These are phyloP conservation scores for Sarcophaga variegata DNA, from an alignment of 2,888 invertebrate species.

Conservation along the genomic window DNA sequence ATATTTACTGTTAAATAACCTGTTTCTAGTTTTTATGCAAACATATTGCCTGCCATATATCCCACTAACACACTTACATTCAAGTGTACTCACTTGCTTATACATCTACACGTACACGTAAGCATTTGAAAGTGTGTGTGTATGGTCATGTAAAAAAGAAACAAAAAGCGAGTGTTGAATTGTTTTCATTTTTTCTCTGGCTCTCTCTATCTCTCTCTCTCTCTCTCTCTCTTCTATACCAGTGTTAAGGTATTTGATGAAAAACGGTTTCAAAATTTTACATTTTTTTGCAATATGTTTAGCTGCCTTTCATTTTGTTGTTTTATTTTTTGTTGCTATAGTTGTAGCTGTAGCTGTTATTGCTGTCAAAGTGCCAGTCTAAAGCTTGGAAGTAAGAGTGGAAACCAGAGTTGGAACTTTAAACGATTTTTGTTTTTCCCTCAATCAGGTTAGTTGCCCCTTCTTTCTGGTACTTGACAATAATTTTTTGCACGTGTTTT, in stretches of 20 bases:
- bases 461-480: too few species aligned
- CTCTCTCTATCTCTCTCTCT: too few species aligned
- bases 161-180: too few species aligned
- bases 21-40: constrained; percentile 32
- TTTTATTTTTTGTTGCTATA: too few species aligned
- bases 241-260: too few species aligned
- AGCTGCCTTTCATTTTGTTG: constrained; percentile 46
- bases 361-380: constrained; percentile 77
- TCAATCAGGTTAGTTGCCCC: too few species aligned
- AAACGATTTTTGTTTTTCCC: too few species aligned
- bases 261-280: too few species aligned
- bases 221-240: too few species aligned
- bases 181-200: too few species aligned
- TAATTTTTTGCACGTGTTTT: too few species aligned
- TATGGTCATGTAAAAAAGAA: too few species aligned
- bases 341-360: background rate
- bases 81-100: background rate
- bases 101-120: background rate
- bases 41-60: constrained; percentile 42
- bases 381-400: constrained; percentile 64
- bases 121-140: background rate
- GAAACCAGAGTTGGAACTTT: constrained; percentile 49
- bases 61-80: constrained; percentile 19
- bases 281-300: constrained; percentile 9
- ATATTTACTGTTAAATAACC: constrained; percentile 11